Conservation (phyloP, 1,140 invertebrate genomes). For the Pseudoatta argentina region DNA sequence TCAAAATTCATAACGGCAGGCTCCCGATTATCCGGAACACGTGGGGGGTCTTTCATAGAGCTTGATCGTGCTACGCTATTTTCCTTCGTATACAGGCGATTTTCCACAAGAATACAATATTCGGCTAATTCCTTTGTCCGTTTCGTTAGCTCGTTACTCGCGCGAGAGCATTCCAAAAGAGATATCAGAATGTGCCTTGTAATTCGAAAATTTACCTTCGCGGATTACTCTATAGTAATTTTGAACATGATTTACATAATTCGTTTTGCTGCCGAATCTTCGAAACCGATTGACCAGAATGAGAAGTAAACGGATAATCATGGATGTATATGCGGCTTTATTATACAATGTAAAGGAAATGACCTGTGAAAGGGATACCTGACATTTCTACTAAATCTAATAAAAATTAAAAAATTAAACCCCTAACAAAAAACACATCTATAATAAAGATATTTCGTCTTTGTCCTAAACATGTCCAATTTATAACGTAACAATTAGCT, state of each 20-base stretch:
- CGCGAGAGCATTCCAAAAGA: slow-evolving; percentile 62
- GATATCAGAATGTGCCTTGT: neutral
- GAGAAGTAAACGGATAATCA: slow-evolving; percentile 6
- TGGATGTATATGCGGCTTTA: neutral
- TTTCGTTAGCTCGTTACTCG: slow-evolving; percentile 59
- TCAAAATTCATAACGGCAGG: slow-evolving; percentile 75
- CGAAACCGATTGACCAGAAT: slow-evolving; percentile 34
- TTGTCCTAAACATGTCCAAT: neutral
- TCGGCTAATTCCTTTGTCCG: slow-evolving; percentile 76
- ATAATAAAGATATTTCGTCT: neutral
- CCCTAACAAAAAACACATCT: no score
- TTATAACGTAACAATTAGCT: slow-evolving; percentile 6
- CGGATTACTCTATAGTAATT: slow-evolving; percentile 27
- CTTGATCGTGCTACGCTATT: slow-evolving; percentile 38
- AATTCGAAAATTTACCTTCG: slow-evolving; percentile 48
- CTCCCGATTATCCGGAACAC: slow-evolving; percentile 70
- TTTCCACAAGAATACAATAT: slow-evolving; percentile 56
- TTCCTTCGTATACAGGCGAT: slow-evolving; percentile 48
- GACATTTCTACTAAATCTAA: slow-evolving; percentile 13
- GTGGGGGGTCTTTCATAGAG: slow-evolving; percentile 56
- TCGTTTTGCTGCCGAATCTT: slow-evolving; percentile 3
- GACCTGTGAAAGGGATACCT: neutral
- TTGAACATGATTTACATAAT: slow-evolving; percentile 45
- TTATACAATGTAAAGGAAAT: neutral
- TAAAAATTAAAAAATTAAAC: neutral